Base-by-base conservation (phyloP, 2,797 vertebrate species). In the Acrossocheilus wenchowensis region DNA sequence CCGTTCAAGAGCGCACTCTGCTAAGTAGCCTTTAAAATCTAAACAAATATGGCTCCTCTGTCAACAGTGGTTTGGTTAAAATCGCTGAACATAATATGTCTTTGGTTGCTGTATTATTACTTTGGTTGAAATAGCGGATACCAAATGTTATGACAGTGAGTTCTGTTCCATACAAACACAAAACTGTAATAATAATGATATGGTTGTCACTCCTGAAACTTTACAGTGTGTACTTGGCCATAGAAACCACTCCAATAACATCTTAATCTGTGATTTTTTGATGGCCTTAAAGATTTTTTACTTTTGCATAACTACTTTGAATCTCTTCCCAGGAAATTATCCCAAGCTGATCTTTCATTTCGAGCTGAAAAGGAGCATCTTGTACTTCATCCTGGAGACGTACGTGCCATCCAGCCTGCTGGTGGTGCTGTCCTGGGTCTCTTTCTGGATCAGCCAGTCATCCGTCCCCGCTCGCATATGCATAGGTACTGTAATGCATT, bases 381-480 rank as follows among this genome's bases (percentile, higher is more conserved):
- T 98, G 54, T 97, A 97, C 92, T 98, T 98, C 90, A 97, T 98
- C 91, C 90, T 98, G 64, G 97, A 98, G 91, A 98, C 97, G 0
- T 98, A 98, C 0, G 97, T 98, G 1, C 97, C 97, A 41, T 98
- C 97, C 11, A 97, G 97, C 88, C 94, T 98, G 48, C 93, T 98
- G 54, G 97, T 98, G 7, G 97, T 97, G 12, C 96, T 98, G 52
- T 98, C 97, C 10, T 98, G 97, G 97, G 97, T 98, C 6, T 98
- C 97, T 0, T 98, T 98, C 92, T 98, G 97, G 97, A 98, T 98
- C 91, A 97, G 97, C 26, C 94, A 97, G 72, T 97, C 97, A 23
- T 98, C 97, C 0, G 97, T 98, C 86, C 97, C 97, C 52, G 97
- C 97, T 73, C 96, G 97, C 79, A 96, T 98, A 87, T 97, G 97